Percentiles rank a stretch among this genome's conserved stretches.
phyloP scores from a whole-genome alignment of 2,113 vertebrate genomes.

The Lipophrys pholis region DNA sequence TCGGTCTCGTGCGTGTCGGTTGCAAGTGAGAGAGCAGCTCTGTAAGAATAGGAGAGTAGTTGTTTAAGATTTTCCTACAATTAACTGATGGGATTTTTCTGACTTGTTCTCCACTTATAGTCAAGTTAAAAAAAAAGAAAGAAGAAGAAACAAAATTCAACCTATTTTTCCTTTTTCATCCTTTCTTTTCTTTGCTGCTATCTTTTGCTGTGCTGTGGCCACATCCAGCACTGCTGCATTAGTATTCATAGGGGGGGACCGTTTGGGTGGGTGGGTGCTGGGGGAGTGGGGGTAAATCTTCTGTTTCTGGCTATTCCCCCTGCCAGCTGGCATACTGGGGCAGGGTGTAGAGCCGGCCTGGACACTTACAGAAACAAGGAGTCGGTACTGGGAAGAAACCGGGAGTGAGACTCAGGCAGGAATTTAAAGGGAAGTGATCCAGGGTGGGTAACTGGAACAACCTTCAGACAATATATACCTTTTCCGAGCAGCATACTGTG shows the following conservation, averaged over 20 bases:
- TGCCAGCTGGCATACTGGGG: slow-evolving; percentile 68
- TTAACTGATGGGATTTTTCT: slow-evolving; percentile 23
- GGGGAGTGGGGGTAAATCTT: slow-evolving; percentile 40
- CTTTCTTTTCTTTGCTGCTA: slow-evolving; percentile 35
- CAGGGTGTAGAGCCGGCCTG: slow-evolving; percentile 48
- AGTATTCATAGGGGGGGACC: slow-evolving; percentile 70
- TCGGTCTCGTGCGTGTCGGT: slow-evolving; percentile 41
- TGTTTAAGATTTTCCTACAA: slow-evolving; percentile 16
- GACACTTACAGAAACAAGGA: slow-evolving; percentile 65
- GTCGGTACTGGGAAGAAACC: slow-evolving; percentile 44
- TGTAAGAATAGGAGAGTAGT: slow-evolving; percentile 23
- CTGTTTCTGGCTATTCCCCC: slow-evolving; percentile 63
- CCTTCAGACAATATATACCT: slow-evolving; percentile 24
- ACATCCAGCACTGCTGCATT: slow-evolving; percentile 43
- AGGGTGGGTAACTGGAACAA: slow-evolving; percentile 36
- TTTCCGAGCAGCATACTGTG: slow-evolving; percentile 11
- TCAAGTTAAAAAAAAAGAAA: too few relatives aligned
- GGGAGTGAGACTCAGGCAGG: slow-evolving; percentile 6
- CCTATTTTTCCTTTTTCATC: slow-evolving; percentile 22
- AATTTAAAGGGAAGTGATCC: slow-evolving; percentile 47
- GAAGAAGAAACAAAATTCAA: neutral
- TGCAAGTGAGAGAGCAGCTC: slow-evolving; percentile 37
- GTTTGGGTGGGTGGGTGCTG: slow-evolving; percentile 4
- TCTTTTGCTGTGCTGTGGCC: slow-evolving; percentile 46
- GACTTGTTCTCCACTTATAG: neutral